A percentile compares a stretch with the other conserved stretches of the same genome.
Conservation (phyloP, 2,888 invertebrate genomes). For the Ramazzottius varieornatus region DNA sequence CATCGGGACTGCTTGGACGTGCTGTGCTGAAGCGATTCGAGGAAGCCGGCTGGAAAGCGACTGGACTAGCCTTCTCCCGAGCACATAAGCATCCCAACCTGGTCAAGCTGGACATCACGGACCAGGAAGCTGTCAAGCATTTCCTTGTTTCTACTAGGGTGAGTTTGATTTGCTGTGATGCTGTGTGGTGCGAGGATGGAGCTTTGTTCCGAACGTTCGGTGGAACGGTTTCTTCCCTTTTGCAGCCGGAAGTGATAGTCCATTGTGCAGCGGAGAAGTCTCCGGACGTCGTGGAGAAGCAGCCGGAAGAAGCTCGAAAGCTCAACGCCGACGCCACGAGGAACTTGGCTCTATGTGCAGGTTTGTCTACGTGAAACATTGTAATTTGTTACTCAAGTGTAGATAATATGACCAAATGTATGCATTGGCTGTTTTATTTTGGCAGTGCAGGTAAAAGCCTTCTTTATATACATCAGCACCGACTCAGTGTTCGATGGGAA, state of each 20-base stretch:
- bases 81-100: conserved; percentile 5
- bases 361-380: not conserved
- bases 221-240: no score
- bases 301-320: conserved; percentile 19
- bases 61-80: conserved; percentile 15
- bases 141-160: no score
- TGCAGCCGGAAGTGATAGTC: conserved; percentile 24
- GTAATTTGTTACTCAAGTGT: no score
- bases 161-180: no score
- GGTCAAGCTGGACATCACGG: not conserved
- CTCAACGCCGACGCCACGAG: conserved; percentile 25
- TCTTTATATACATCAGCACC: conserved; percentile 28
- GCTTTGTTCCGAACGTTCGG: no score
- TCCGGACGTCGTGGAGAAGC: conserved; percentile 26
- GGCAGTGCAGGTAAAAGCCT: no score
- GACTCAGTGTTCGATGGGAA: conserved; percentile 32
- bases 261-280: conserved; percentile 28
- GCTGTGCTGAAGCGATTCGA: conserved; percentile 19
- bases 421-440: no score
- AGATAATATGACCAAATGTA: no score
- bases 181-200: no score
- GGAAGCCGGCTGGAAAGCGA: conserved; percentile 17
- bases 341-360: conserved; percentile 17
- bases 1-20: conserved; percentile 27
- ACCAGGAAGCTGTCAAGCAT: not conserved